Evolutionary conservation across 2,113 vertebrate species (phyloP), one percentile per base, ranked within the genome.

Genomic region (Coptodon rendalli): DNA sequence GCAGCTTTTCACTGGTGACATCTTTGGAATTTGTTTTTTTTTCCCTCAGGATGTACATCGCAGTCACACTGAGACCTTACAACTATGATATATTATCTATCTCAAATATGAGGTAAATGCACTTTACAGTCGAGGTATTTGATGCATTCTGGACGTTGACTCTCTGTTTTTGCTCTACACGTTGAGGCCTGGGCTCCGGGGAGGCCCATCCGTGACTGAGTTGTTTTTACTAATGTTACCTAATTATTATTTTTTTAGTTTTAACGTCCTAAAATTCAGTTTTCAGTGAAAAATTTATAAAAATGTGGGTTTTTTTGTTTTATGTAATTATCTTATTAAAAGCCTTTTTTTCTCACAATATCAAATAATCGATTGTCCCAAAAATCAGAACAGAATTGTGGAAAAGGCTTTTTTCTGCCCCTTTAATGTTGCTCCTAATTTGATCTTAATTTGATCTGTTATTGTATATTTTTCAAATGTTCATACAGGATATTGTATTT

Each of bases 91-190:
- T 45, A 0, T 16, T 7, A 34, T 63, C 48, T 10, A 1, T 8
- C 16, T 78, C 4, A 78, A 6, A 48, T 1, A 22, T 22, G 52
- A 5, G 9, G 3, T 54, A 7, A 45, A 17, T 73, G 22, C 40
- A 76, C 14, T 19, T 29, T 29, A 45, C 22, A 29, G 16, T 19
- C 14, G 8, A 17, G 14, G 5, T 7, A 19, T 76, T 48, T 48
- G 24, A 16, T 48, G 24, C 24, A 0, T 76, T 19, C 24, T 48
- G 43, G 24, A 0, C 0, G 14, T 45, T 1, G 34, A 0, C 40
- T 11, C 22, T 2, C 0, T 1, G 9, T 48, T 38, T 76, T 48
- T 7, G 16, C 9, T 29, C 24, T 19, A 7, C 22, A 7, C 29
- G 40, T 48, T 73, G 40, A 73, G 66, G 13, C 24, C 22, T 2